Conservation (phyloP, 2,113 vertebrate species). For the Neoarius graeffei region DNA sequence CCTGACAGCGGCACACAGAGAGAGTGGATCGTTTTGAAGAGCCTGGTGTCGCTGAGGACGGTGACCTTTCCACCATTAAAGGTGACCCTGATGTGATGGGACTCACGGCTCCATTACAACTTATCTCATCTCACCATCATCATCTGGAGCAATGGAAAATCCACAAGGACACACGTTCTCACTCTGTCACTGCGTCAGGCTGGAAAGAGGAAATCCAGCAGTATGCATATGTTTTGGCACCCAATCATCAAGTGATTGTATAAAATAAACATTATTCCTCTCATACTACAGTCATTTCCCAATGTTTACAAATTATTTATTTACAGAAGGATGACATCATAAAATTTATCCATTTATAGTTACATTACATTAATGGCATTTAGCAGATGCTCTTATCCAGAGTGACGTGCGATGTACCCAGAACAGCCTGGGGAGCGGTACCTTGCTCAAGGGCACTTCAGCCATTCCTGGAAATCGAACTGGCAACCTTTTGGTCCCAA, state of each 20-base stretch:
- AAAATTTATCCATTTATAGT: neutral
- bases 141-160: neutral
- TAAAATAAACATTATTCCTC: neutral
- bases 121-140: neutral
- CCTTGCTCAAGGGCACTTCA: too few species aligned
- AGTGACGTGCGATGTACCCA: too few species aligned
- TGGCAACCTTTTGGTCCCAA: too few species aligned
- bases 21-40: neutral
- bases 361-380: neutral
- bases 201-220: neutral
- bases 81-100: conserved; percentile 13
- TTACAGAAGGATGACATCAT: neutral
- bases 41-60: neutral
- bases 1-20: neutral
- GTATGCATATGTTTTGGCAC: neutral
- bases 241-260: neutral
- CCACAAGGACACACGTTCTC: neutral
- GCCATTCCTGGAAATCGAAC: too few species aligned
- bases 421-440: too few species aligned
- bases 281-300: neutral
- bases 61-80: conserved; percentile 3
- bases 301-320: neutral
- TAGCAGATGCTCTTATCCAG: too few species aligned
- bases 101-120: neutral
- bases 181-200: neutral